Base-by-base conservation (phyloP, 2,888 invertebrate genomes). In the Athrips mouffetella region DNA sequence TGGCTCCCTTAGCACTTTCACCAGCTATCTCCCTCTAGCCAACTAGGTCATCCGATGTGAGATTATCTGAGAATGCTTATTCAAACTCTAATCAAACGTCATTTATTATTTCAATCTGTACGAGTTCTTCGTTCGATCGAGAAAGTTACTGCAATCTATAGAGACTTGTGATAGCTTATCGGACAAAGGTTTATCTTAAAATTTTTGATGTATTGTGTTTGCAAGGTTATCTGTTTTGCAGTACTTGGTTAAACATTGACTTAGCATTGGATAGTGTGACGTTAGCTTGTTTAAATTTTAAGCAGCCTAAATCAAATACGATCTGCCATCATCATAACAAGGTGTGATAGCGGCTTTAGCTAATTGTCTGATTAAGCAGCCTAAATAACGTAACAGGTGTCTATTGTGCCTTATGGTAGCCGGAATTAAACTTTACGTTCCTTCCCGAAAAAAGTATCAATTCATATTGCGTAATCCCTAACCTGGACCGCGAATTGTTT, bases 1-100 rank as follows among this genome's bases (percentile, higher is more conserved):
- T 68, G 66, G 62, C 63, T 73, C 67, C 67, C 68, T 67, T 62
- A 64, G 65, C 65, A 63, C 60, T 60, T 62, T 61, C 65, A 62
- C 59, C 67, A 74, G 82, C 77, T 75, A 70, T 70, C 75, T 82
- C 85, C 85, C 85, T 86, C 85, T 80, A 84, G 76, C 61, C 67
- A 79, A 70, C 72, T 75, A 62, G 79, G 81, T 77, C 78, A 71
- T 64, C 63, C 61, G 67, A 60, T 68, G 61, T 10, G 63, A 63
- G 62, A 68, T 70, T 63, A 67, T 67, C 52, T 63, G 29, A 47
- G 47, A 47, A 45, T 51, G 39, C 33, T 51, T 40, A 48, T 45
- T 47, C 39, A 44, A 42, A 21, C 3, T 45, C 37, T 27, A 50
- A 47, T 50, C 37, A 47, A 45, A 40, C 31, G 35, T 33, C 21